Base-by-base conservation (phyloP, 2,797 vertebrate species). In the Harpagifer antarcticus region DNA sequence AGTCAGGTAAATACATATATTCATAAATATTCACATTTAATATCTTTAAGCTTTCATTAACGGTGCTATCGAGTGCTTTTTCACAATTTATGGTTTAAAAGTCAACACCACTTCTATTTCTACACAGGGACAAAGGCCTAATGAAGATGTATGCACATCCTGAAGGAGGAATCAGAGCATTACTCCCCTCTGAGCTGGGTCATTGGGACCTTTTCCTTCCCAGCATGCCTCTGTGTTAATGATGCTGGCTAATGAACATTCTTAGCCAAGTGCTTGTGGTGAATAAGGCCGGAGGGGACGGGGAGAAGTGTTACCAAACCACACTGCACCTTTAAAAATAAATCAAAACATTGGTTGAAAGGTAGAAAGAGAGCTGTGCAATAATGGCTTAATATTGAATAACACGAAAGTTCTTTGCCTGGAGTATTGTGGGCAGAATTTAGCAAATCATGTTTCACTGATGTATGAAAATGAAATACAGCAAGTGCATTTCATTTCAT, bases 91-190 rank as follows among this genome's bases (percentile, higher is more conserved):
- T 72, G 42, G 69, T 77, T 64, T 77, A 42, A 73, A 76, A 74
- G 68, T 72, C 66, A 78, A 47, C 68, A 65, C 59, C 58, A 48
- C 57, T 69, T 45, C 55, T 75, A 76, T 44, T 62, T 72, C 72
- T 74, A 75, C 61, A 47, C 17, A 53, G 14, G 47, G 57, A 79
- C 70, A 44, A 44, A 78, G 65, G 43, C 62, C 61, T 88, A 88
- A 93, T 90, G 83, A 88, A 93, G 88, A 89, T 83, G 48, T 80
- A 85, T 87, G 82, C 67, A 47, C 62, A 50, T 75, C 57, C 72
- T 73, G 48, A 63, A 85, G 83, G 88, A 78, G 75, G 72, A 83
- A 75, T 78, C 73, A 54, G 23, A 63, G 59, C 69, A 68, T 76
- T 84, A 73, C 69, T 76, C 75, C 80, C 65, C 74, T 79, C 64